Evolutionary conservation across 1,140 invertebrate genomes (phyloP).

Genomic region (Teleopsis dalmanni): DNA sequence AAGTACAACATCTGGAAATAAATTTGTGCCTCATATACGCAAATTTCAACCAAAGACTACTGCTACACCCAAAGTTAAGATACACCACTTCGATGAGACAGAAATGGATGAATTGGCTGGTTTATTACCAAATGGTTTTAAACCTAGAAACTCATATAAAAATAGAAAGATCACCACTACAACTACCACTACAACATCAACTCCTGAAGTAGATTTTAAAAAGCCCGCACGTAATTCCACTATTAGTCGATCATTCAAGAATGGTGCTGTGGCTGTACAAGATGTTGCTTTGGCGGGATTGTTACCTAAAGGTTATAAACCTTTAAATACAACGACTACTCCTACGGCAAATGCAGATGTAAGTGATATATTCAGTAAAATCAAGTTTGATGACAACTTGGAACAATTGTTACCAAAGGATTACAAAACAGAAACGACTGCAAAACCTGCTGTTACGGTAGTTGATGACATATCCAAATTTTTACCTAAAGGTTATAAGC

Average conservation of each 20-base stretch:
- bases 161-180: slow-evolving; percentile 50
- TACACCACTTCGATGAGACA: slow-evolving; percentile 60
- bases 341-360: slow-evolving; percentile 23
- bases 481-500: slow-evolving; percentile 55
- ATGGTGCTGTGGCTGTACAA: slow-evolving; percentile 24
- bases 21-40: slow-evolving; percentile 34
- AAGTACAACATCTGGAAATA: slow-evolving; percentile 18
- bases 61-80: slow-evolving; percentile 43
- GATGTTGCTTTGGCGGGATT: slow-evolving; percentile 48
- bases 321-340: slow-evolving; percentile 45
- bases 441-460: slow-evolving; percentile 22
- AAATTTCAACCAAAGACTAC: slow-evolving; percentile 51
- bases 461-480: slow-evolving; percentile 53
- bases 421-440: slow-evolving; percentile 45
- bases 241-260: slow-evolving; percentile 41
- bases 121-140: slow-evolving; percentile 57
- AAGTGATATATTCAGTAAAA: slow-evolving; percentile 28
- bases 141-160: slow-evolving; percentile 47
- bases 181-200: slow-evolving; percentile 39
- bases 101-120: slow-evolving; percentile 55
- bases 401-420: slow-evolving; percentile 57
- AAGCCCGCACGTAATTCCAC: slow-evolving; percentile 38
- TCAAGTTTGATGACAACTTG: slow-evolving; percentile 31
- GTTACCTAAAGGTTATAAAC: slow-evolving; percentile 56
- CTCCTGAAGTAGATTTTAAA: slow-evolving; percentile 9